Conservation (phyloP, 1,140 invertebrate genomes). For the Eulimnadia texana region DNA sequence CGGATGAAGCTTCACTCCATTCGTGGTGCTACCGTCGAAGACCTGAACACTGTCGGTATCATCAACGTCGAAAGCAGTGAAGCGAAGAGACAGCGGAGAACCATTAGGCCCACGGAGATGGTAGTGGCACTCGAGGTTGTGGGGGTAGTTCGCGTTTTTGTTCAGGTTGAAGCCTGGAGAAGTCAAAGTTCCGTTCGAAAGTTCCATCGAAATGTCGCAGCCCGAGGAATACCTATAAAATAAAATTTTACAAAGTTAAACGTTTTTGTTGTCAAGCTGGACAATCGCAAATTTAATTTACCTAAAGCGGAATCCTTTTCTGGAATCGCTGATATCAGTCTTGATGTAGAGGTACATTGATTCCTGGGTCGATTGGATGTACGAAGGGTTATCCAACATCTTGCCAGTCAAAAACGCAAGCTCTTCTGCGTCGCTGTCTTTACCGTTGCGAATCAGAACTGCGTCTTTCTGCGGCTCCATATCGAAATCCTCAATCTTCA, state of each 20-base stretch:
- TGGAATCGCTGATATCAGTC: constrained; percentile 71
- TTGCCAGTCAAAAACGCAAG: constrained; percentile 68
- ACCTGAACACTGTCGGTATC: constrained; percentile 60
- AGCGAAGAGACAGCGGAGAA: constrained; percentile 71
- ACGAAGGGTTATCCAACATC: constrained; percentile 56
- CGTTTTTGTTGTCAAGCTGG: background rate
- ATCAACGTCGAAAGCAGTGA: constrained; percentile 71
- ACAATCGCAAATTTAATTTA: constrained; percentile 61
- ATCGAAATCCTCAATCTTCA: constrained; percentile 78
- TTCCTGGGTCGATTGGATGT: constrained; percentile 80
- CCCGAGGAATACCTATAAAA: constrained; percentile 22
- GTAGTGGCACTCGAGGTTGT: constrained; percentile 81
- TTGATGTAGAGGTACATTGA: constrained; percentile 83
- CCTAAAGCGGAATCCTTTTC: constrained; percentile 77
- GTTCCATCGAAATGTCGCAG: constrained; percentile 46
- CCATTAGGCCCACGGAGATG: constrained; percentile 67
- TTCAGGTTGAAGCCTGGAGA: constrained; percentile 72
- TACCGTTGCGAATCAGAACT: constrained; percentile 75
- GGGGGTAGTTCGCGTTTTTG: constrained; percentile 79
- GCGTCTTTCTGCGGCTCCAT: constrained; percentile 72
- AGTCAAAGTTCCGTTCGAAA: constrained; percentile 64
- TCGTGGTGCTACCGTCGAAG: constrained; percentile 72
- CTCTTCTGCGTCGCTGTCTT: constrained; percentile 63
- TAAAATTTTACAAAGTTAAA: background rate
- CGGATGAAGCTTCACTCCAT: constrained; percentile 70